Evolutionary conservation across 2,797 vertebrate species (phyloP), one percentile per base, ranked within the genome.

Genomic region (Lindbergichthys nudifrons): DNA sequence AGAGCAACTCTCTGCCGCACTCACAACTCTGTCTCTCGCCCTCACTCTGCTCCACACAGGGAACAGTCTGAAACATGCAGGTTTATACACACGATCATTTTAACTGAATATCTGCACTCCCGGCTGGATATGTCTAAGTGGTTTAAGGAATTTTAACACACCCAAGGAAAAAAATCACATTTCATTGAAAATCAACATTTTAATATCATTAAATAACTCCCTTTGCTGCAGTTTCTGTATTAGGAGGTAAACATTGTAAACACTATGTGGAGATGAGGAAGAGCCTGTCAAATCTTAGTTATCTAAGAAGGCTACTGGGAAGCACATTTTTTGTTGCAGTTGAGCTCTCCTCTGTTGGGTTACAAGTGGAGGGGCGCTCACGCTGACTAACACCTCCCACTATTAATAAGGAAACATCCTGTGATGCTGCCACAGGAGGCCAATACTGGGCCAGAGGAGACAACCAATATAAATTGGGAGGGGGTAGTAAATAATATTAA

Each of bases 401-500:
- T 75, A 76, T 75, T 81, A 64, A 70, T 64, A 62, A 67, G 61
- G 58, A 80, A 79, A 75, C 62, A 73, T 82, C 74, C 76, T 42
- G 73, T 60, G 61, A 77, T 80, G 60, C 60, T 83, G 80, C 72
- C 81, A 74, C 51, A 70, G 39, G 71, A 76, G 70, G 69, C 69
- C 72, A 65, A 68, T 83, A 72, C 59, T 68, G 61, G 73, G 47
- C 76, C 75, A 67, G 61, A 47, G 64, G 75, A 73, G 68, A 72
- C 76, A 76, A 80, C 56, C 73, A 56, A 73, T 82, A 85, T 80
- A 69, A 80, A 78, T 68, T 79, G 81, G 79, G 69, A 79, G 80
- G 73, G 70, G 68, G 79, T 80, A 82, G 81, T 94, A 94, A 94
- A 95, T 91, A 91, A 86, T 74, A 77, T 74, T 63, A 80, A 89